These are phyloP conservation scores for Eueremaeus valkanovi DNA, from an alignment of 2,888 invertebrate genomes.

Conservation along the genomic window DNA sequence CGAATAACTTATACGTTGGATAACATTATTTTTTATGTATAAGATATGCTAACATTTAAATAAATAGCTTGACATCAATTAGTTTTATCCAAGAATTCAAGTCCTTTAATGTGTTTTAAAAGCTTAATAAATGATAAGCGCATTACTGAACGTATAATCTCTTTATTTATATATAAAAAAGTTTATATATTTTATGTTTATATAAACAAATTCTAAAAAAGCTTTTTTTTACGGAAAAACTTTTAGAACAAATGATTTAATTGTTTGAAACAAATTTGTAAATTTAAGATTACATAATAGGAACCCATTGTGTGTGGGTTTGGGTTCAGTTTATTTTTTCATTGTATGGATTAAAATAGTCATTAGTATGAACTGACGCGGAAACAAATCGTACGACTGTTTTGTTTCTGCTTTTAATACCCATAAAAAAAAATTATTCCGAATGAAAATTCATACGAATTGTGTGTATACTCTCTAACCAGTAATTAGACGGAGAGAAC, in stretches of 20 bases:
- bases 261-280: constrained; percentile 12
- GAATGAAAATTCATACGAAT: not conserved
- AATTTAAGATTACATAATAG: not conserved
- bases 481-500: constrained; percentile 15
- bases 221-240: not conserved
- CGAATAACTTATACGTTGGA: not conserved
- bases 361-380: not conserved
- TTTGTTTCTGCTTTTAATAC: not conserved
- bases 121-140: not conserved
- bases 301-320: not conserved
- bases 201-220: too few relatives aligned
- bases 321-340: not conserved
- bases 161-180: too few relatives aligned
- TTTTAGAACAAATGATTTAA: not conserved
- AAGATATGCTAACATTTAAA: not conserved
- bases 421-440: not conserved
- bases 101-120: not conserved
- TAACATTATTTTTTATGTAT: not conserved
- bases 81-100: not conserved
- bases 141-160: not conserved
- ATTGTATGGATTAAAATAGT: not conserved
- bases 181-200: too few relatives aligned
- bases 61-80: not conserved
- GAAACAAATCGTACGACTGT: not conserved
- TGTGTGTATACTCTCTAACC: not conserved